Percentiles rank a stretch among this genome's conserved stretches.
These are phyloP conservation scores for Tetragonula carbonaria DNA, from an alignment of 2,888 invertebrate species.

Conservation along the genomic window DNA sequence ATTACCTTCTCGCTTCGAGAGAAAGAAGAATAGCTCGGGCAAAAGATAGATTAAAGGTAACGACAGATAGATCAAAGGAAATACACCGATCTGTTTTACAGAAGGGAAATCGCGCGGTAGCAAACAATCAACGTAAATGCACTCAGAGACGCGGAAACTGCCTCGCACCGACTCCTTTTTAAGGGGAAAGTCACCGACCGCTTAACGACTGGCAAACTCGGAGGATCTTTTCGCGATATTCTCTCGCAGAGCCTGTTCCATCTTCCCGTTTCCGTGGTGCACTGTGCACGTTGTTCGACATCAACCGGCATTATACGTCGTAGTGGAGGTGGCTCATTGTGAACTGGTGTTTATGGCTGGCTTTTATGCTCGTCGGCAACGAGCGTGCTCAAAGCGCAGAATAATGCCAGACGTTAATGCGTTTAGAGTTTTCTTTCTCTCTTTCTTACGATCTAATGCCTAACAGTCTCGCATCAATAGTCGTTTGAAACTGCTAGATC, in stretches of 20 bases:
- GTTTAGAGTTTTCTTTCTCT: conserved; percentile 25
- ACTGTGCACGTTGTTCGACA: conserved; percentile 28
- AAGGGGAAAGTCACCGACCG: conserved; percentile 52
- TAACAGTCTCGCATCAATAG: conserved; percentile 34
- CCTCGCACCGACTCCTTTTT: conserved; percentile 29
- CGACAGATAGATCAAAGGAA: neutral
- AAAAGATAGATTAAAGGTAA: neutral
- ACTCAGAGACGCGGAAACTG: conserved; percentile 36
- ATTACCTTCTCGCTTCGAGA: neutral
- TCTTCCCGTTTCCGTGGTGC: conserved; percentile 16
- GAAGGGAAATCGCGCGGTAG: conserved; percentile 10
- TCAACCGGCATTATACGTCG: conserved; percentile 36
- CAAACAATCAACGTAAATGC: conserved; percentile 2
- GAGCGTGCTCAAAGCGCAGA: conserved; percentile 46
- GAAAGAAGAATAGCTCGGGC: neutral
- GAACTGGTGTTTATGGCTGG: conserved; percentile 52
- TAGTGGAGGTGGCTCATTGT: conserved; percentile 43
- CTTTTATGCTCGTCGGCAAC: conserved; percentile 51
- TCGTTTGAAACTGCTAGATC: conserved; percentile 20
- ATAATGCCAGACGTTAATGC: conserved; percentile 50
- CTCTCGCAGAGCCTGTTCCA: conserved; percentile 24
- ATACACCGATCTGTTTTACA: neutral
- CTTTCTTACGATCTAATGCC: conserved; percentile 2
- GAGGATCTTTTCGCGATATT: conserved; percentile 26
- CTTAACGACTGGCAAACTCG: conserved; percentile 48